Evolutionary conservation across 1,140 invertebrate species (phyloP).

Genomic region (Drosophila ogumai): DNA sequence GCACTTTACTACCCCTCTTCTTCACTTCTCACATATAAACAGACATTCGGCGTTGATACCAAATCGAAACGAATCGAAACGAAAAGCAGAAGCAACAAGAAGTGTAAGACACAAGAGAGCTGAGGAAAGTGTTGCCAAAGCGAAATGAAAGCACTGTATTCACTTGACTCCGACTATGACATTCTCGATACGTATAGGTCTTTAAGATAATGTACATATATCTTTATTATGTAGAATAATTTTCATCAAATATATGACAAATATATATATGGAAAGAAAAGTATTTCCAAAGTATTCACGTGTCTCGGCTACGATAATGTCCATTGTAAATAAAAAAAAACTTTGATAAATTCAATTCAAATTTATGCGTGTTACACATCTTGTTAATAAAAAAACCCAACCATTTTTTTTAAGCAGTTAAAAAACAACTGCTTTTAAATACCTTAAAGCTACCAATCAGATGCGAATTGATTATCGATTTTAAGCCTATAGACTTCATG

Average conservation of each 20-base stretch:
- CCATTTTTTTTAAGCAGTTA: too few species aligned
- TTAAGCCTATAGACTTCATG: slow-evolving; percentile 6
- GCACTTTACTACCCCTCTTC: slow-evolving; percentile 13
- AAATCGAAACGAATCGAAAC: slow-evolving; percentile 55
- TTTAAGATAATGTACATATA: too few species aligned
- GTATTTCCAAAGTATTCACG: too few species aligned
- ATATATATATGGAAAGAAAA: too few species aligned
- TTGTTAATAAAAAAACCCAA: too few species aligned
- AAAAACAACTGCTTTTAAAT: neutral
- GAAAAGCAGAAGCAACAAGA: slow-evolving; percentile 41
- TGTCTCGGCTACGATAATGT: neutral
- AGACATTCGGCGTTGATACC: slow-evolving; percentile 11
- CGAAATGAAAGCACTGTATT: neutral
- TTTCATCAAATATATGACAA: too few species aligned
- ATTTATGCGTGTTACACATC: neutral
- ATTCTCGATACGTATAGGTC: too few species aligned
- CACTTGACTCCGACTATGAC: neutral
- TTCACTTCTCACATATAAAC: slow-evolving; percentile 12
- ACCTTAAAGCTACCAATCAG: neutral
- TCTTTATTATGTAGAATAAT: too few species aligned
- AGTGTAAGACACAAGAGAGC: slow-evolving; percentile 24
- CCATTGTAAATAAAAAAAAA: neutral
- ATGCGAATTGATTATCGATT: slow-evolving; percentile 9
- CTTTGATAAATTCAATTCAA: neutral
- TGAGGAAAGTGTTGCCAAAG: slow-evolving; percentile 10